These are phyloP conservation scores for Megalops cyprinoides DNA, from an alignment of 2,797 vertebrate genomes.

Conservation along the genomic window DNA sequence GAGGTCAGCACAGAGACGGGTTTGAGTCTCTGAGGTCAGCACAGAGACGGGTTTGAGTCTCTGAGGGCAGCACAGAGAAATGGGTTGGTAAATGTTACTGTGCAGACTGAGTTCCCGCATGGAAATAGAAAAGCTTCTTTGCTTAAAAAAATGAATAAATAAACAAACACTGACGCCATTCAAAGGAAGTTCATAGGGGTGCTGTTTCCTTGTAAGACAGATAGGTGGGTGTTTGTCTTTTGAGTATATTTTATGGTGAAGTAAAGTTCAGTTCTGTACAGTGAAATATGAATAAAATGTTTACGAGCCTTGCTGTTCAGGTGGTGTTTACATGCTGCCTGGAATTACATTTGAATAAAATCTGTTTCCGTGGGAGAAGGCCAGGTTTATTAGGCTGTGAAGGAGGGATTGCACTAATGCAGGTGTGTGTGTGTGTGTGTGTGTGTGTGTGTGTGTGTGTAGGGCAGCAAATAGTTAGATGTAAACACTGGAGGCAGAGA, in stretches of 20 bases:
- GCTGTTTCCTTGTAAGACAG: slow-evolving; percentile 23
- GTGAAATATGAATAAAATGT: background rate
- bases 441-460: too few species aligned
- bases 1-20: too few species aligned
- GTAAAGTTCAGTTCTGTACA: slow-evolving; percentile 2
- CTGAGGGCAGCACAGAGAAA: slow-evolving; percentile 24
- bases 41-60: slow-evolving; percentile 20
- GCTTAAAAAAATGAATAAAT: background rate
- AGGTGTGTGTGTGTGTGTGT: too few species aligned
- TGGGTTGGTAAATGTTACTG: slow-evolving; percentile 27
- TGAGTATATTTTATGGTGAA: background rate
- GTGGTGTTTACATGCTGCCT: background rate
- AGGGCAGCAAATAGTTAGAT: too few species aligned
- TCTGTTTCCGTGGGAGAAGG: background rate
- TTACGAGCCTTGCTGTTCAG: background rate
- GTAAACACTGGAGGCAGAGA: too few species aligned
- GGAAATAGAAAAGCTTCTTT: background rate
- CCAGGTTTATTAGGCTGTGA: background rate
- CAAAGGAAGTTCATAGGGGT: slow-evolving; percentile 4
- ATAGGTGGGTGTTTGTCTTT: slow-evolving; percentile 15
- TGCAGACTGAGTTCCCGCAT: slow-evolving; percentile 21
- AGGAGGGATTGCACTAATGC: too few species aligned
- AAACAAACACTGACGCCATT: too few species aligned
- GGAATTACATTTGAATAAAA: background rate
- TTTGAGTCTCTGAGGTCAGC: slow-evolving; percentile 26